Evolutionary conservation across 2,797 vertebrate genomes (phyloP), one percentile per base, ranked within the genome.

Genomic region (Sebastiscus albofasciatus): DNA sequence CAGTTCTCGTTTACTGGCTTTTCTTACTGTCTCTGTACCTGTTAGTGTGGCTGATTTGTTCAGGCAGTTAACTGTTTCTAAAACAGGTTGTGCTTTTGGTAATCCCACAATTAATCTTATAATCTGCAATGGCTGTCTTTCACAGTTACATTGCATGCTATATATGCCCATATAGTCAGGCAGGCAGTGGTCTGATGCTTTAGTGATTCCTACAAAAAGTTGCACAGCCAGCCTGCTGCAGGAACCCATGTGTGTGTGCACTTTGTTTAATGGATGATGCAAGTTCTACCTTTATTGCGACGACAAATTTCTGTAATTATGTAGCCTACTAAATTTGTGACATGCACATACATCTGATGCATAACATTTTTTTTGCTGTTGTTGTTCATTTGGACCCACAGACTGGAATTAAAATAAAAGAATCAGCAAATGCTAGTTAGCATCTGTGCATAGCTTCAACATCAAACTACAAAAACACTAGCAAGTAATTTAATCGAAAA

Each of bases 271-370:
- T 20, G 60, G 67, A 73, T 89, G 85, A 88, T 60, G 86, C 70
- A 91, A 89, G 80, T 55, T 77, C 58, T 11, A 13, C 26, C 29
- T 26, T 29, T 4, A 13, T 85, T 89, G n/a, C 84, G 0, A 39
- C 1, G 18, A 27, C 20, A 16, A 29, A 1, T 33, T 2, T 8
- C 0, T 20, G 6, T 2, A 7, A 10, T 20, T 14, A 10, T 6
- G 2, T 13, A 46, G 14, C 42, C 42, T 46, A 46, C 42, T 7
- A 20, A 8, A 2, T 73, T 16, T 64, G 8, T 34, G 16, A 22
- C 1, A 31, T 33, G 14, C 39, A 29, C 31, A 2, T 16, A 12
- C 1, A 74, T 29, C 3, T 2, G 6, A 10, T 29, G 67, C 71
- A 66, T 33, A 1, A 33, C 5, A n/a, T 11, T 1, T 4, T 5